Evolutionary conservation across 2,113 vertebrate genomes (phyloP), one percentile per base, ranked within the genome.

Genomic region (Gobiocypris rarus): DNA sequence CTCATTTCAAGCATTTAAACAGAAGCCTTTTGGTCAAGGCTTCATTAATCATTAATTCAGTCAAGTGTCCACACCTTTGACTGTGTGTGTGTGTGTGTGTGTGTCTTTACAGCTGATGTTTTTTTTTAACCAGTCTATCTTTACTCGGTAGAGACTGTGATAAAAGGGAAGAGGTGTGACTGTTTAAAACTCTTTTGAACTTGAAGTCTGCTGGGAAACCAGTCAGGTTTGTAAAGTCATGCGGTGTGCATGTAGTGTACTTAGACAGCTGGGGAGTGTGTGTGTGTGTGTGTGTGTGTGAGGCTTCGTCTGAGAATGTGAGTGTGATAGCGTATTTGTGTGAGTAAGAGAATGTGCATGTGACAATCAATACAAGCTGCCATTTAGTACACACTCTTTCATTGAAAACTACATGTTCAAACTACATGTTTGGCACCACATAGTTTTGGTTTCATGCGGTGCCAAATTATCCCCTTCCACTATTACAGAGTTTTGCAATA

Each of bases 191-290:
- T 83, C 15, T 48, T 56, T 76, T 76, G 74, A 34, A 56, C 22
- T 43, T 19, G 52, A 54, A 26, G 79, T 85, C 69, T 87, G 76
- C 81, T 83, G 58, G 86, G 85, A 85, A 86, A 71, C 41, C 24
- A n/a, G 54, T 56, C 54, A 45, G 52, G 31, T 45, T 82, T 87
- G 76, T 71, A 75, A 87, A 83, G 52, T 81, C 61, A 81, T 28
- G 19, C 34, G 69, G 75, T 73, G 74, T 89, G 10, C 10, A 84
- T 75, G 26, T 48, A 50, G 63, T 78, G 76, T 45, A 76, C 43
- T 59, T 54, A 50, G 15, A 43, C 41, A 41, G 10, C 38, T 50
- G 58, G 24, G 43, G 38, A 28, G 75, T 41, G 28, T 56, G 26
- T 52, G 28, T 76, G 24, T n/a, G n/a, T n/a, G n/a, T n/a, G n/a